A percentile compares a stretch with the other conserved stretches of the same genome.
phyloP scores from a whole-genome alignment of 2,888 invertebrate genomes.

The Drosophila melanosoma region DNA sequence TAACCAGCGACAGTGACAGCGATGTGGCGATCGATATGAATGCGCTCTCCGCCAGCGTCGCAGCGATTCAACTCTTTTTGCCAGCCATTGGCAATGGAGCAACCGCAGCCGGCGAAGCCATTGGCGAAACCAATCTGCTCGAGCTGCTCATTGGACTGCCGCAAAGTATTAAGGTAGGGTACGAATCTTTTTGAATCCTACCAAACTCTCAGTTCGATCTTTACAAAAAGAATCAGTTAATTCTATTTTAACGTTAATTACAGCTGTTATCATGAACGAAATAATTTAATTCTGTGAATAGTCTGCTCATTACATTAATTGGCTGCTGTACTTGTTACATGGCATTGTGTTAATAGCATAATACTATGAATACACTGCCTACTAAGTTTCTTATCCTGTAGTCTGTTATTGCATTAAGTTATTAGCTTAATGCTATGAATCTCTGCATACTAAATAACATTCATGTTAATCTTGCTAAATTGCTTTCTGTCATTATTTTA shows the following conservation, averaged over 20 bases:
- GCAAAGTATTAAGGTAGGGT: conserved; percentile 79
- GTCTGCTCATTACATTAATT: neutral
- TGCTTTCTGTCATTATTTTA: neutral
- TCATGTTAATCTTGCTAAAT: neutral
- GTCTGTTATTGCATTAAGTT: neutral
- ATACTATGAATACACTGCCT: neutral
- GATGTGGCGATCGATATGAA: conserved; percentile 81
- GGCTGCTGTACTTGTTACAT: neutral
- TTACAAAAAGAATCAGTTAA: neutral
- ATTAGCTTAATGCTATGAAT: neutral
- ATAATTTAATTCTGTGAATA: neutral
- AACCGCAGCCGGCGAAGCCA: conserved; percentile 80
- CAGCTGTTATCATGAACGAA: neutral
- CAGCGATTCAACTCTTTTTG: conserved; percentile 82
- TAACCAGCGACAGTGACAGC: conserved; percentile 77
- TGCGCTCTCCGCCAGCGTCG: conserved; percentile 83
- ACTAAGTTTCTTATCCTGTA: neutral
- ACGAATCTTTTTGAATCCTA: neutral
- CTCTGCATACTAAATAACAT: too few species aligned
- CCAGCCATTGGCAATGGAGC: conserved; percentile 61
- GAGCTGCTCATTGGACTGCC: conserved; percentile 84
- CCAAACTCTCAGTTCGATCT: neutral
- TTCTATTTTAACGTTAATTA: neutral
- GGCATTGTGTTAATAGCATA: neutral
- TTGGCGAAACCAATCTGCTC: conserved; percentile 84